These are phyloP conservation scores for Acrocephalus kingi DNA, from an alignment of 2,113 vertebrate species.

Conservation along the genomic window DNA sequence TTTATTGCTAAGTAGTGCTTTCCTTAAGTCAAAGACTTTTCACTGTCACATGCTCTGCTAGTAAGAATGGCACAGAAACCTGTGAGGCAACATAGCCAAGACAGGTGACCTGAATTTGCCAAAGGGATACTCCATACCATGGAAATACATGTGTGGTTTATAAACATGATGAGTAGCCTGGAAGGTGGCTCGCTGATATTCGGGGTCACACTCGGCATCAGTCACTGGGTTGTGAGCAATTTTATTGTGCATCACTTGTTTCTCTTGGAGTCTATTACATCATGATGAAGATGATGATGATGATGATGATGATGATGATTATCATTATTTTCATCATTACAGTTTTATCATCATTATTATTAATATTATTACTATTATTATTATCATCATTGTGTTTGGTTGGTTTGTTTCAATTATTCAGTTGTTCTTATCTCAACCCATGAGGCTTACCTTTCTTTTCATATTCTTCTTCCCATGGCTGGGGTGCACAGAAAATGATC, in stretches of 20 bases:
- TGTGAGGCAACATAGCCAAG: neutral
- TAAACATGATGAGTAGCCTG: accelerated
- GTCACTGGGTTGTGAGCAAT: neutral
- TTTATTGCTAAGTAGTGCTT: neutral
- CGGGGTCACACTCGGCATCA: accelerated
- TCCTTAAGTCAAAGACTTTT: neutral
- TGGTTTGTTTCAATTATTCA: neutral
- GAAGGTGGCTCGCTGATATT: neutral
- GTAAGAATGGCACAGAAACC: neutral
- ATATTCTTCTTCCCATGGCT: accelerated
- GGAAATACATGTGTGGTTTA: neutral
- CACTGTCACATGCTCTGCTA: neutral
- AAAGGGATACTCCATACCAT: neutral
- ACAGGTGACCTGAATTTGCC: neutral
- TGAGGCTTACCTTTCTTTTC: neutral
- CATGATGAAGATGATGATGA: too few relatives aligned
- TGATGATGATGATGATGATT: accelerated
- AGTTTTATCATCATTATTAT: neutral
- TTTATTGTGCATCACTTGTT: neutral
- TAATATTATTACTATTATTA: too few relatives aligned
- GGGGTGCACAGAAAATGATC: accelerated
- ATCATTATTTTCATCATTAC: neutral
- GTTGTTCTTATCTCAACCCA: neutral
- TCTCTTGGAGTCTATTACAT: neutral
- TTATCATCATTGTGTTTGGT: neutral